Percentiles rank a stretch among this genome's conserved stretches.
Conservation (phyloP, 2,797 vertebrate species). For the Sphenopsis melanotis region DNA sequence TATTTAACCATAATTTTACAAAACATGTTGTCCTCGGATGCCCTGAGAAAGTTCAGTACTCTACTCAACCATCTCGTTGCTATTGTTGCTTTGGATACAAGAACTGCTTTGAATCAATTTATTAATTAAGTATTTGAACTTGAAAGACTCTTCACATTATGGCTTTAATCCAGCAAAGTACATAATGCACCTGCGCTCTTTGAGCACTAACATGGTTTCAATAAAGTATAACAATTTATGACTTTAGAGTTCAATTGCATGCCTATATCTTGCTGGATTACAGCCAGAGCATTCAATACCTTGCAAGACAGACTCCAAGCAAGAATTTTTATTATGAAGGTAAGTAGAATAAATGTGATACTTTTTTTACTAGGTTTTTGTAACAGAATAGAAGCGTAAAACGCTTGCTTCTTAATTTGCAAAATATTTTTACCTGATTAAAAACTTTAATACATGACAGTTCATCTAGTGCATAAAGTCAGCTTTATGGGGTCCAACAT, state of each 20-base stretch:
- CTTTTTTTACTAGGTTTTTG: background rate
- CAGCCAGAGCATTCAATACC: background rate
- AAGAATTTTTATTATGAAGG: background rate
- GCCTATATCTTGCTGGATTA: background rate
- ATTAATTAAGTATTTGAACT: slow-evolving; percentile 7
- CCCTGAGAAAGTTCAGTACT: background rate
- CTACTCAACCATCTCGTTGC: background rate
- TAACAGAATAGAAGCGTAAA: background rate
- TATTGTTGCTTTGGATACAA: slow-evolving; percentile 30
- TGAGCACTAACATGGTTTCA: background rate
- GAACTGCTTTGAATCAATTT: background rate
- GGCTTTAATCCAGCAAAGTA: slow-evolving; percentile 25
- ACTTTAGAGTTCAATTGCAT: background rate
- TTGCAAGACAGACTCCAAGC: background rate
- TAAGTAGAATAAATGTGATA: background rate
- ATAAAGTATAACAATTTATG: background rate
- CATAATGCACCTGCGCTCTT: background rate
- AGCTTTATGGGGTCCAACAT: background rate
- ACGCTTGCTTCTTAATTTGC: background rate
- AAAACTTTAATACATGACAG: background rate
- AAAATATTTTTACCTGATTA: background rate
- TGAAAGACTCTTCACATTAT: background rate
- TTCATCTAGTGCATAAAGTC: background rate
- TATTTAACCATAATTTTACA: background rate
- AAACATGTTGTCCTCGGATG: background rate